Base-by-base conservation (phyloP, 2,888 invertebrate species). In the Idaea aversata region DNA sequence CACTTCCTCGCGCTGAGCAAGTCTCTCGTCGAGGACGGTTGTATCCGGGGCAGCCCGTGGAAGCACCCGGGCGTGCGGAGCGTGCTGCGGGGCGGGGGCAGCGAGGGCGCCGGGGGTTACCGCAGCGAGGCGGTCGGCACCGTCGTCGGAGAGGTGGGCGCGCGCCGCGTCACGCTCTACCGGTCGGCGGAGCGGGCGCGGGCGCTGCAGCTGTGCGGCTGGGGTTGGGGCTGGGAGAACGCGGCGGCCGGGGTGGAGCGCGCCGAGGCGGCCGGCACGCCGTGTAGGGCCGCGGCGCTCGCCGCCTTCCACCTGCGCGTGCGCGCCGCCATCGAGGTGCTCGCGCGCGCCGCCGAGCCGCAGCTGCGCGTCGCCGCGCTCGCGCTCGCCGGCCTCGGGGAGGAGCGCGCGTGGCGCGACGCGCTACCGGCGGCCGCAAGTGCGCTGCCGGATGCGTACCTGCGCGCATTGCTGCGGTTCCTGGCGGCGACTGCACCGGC, bases 261-360 rank as follows among this genome's bases (percentile, higher is more conserved):
- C 75, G 91, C 98, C 59, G 96, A 97, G 84, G 95, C 95, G 65
- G 95, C 96, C 82, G 91, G 90, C 94, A 95, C 83, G 94, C 95
- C 75, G 95, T 95, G 88, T 65, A 95, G 98, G 83, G 98, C 98
- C 59, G 98, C 98, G 57, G 97, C 98, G 67, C 96, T 99, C 66
- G 97, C 98, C 62, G 96, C 98, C 64, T 99, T 98, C 89, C 97
- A 98, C 88, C 94, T 98, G 77, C 96, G 97, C 83, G 94, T 99
- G 73, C 95, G 96, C 66, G 91, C 95, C 77, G 98, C 98, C 38
- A 96, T 98, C 66, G 97, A 97, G 78, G 96, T 98, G 78, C 94
- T 99, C 66, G 96, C 96, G 72, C 94, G 96, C 72, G 97, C 96
- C 61, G 77, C 72, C 61, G 84, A 86, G 70, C 88, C 88, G 61